Conservation (phyloP, 2,888 invertebrate genomes). For the Platycheirus rosarum region DNA sequence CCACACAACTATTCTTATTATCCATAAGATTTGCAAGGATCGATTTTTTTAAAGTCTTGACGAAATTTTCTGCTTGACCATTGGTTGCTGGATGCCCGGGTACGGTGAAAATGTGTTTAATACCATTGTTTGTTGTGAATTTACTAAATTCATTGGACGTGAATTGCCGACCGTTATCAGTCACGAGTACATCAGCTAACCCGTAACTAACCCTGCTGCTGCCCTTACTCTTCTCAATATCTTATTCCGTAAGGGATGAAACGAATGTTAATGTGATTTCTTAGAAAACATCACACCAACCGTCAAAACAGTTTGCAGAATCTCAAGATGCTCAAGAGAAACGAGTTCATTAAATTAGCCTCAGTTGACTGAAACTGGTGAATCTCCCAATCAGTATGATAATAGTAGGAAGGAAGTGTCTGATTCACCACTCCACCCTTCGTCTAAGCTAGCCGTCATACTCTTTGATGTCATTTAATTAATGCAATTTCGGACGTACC, state of each 20-base stretch:
- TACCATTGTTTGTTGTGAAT: too few species aligned
- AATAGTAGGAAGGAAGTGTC: constrained; percentile 17
- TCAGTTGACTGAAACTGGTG: constrained; percentile 57
- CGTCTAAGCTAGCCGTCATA: neutral
- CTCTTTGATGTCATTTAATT: constrained; percentile 42
- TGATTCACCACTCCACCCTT: constrained; percentile 1
- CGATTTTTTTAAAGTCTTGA: too few species aligned
- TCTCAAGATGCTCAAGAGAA: constrained; percentile 9
- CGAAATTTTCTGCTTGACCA: too few species aligned
- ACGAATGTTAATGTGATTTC: constrained; percentile 71
- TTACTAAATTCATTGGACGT: too few species aligned
- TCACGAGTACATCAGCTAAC: too few species aligned
- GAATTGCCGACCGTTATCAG: too few species aligned
- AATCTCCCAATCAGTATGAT: constrained; percentile 16
- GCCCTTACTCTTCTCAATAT: neutral
- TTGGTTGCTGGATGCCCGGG: too few species aligned
- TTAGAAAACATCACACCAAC: constrained; percentile 42
- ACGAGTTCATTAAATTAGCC: constrained; percentile 72
- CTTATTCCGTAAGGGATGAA: constrained; percentile 30
- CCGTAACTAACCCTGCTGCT: too few species aligned
- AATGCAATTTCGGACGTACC: too few species aligned
- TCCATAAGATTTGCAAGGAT: too few species aligned
- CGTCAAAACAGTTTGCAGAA: constrained; percentile 36
- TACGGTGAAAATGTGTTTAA: too few species aligned
- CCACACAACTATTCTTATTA: too few species aligned